Evolutionary conservation across 1,140 invertebrate genomes (phyloP), one percentile per base, ranked within the genome.

Genomic region (Papilio dardanus): DNA sequence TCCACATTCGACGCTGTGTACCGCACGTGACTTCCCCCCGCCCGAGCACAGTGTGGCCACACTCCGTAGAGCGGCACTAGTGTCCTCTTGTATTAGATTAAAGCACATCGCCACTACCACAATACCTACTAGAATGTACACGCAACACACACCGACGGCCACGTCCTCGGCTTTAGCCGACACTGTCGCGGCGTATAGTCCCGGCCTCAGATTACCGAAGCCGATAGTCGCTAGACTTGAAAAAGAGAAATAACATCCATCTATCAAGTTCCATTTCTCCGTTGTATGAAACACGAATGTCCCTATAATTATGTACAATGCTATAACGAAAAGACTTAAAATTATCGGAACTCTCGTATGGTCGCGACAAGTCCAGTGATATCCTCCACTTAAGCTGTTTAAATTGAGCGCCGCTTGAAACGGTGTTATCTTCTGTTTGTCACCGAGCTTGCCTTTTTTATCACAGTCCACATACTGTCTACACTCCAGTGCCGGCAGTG

Each of bases 81-180:
- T 96, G 91, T 99, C 97, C 83, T 99, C 98, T 93, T 99, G 98
- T 77, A 99, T 97, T 62, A 99, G 94, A 90, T 98, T 98, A 93
- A 99, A 99, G 91, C 98, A 99, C 97, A 99, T 99, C 19, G 98
- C 98, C 76, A 99, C 96, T 71, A 99, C 95, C 5, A 98, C 97
- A 95, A 99, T 97, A 19, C 99, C 99, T 54, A 99, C 95, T 31
- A 99, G 94, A 65, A 99, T 97, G 90, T 99, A 99, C 30, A 98
- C 94, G 21, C 97, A 96, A 76, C 96, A 96, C 24, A 95, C 96
- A 74, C 97, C 96, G 3, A 98, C 93, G 31, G 97, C 97, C 8
- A 97, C 94, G 81, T 97, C 96, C 82, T 96, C 96, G 66, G 95
- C 95, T 82, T 94, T 96, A 85, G 95, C 95, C 85, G 83, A 95